Percentiles rank a stretch among this genome's conserved stretches.
These are phyloP conservation scores for Leucopsar rothschildi DNA, from an alignment of 2,113 vertebrate genomes.

Conservation along the genomic window DNA sequence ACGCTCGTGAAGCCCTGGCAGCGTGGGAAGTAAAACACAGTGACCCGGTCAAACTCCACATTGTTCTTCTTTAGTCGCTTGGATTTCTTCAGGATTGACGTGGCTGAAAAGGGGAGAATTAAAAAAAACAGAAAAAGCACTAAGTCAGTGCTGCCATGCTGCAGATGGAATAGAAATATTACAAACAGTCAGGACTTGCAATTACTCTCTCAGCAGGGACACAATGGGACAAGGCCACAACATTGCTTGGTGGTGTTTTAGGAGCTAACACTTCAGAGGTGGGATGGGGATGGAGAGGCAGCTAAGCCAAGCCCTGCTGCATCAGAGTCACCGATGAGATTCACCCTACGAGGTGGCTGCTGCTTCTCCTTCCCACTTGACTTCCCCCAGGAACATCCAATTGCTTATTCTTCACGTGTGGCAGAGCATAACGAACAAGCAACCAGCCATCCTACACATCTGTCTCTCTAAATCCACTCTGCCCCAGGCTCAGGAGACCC, in stretches of 20 bases:
- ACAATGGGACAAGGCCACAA: not conserved
- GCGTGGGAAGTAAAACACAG: conserved; percentile 93
- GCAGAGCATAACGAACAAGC: not conserved
- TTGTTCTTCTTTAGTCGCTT: conserved; percentile 79
- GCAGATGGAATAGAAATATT: not conserved
- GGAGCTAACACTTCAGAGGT: not conserved
- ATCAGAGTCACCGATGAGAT: rapidly evolving
- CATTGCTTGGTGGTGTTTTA: not conserved
- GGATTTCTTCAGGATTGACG: conserved; percentile 89
- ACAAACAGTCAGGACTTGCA: not conserved
- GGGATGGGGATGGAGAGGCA: not conserved
- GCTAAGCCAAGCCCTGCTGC: not conserved
- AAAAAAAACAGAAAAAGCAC: not conserved
- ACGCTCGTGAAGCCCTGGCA: conserved; percentile 98
- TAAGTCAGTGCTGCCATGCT: not conserved
- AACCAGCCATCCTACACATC: not conserved
- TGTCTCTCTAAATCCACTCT: not conserved
- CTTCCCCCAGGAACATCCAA: not conserved
- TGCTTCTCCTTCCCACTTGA: not conserved
- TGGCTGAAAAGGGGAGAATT: conserved; percentile 69
- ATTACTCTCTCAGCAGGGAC: not conserved
- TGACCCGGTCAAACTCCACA: conserved; percentile 89
- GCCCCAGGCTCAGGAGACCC: not conserved
- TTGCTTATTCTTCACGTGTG: not conserved
- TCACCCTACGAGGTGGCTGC: not conserved